Base-by-base conservation (phyloP, 2,113 vertebrate genomes). In the Columbina picui region DNA sequence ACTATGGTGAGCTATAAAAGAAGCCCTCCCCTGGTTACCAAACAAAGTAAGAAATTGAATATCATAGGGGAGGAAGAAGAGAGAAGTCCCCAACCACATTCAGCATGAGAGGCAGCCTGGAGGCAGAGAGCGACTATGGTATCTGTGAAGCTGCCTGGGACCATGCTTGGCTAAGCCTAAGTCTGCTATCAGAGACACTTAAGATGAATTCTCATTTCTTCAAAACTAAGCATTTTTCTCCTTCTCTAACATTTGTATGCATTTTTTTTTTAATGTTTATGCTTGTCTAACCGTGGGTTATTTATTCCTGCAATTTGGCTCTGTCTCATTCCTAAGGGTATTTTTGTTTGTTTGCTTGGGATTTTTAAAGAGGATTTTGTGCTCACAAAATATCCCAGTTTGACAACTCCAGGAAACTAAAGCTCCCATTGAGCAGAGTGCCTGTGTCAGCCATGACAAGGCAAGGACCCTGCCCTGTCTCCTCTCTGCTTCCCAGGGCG, bases 301-400 rank as follows among this genome's bases (percentile, higher is more conserved):
- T 93, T 88, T 76, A 81, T 88, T 93, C 81, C 74, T 61, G 36
- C 15, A 18, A 21, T 76, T 84, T 88, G 69, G 26, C 38, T 84
- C 57, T 90, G 78, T 32, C 45, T 87, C 68, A 71, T 52, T 70
- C 83, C 74, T 87, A 87, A 41, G 36, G 36, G 79, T 34, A 80
- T 52, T 93, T 89, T 80, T 73, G 43, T 45, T 77, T 45, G 38
- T 83, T 82, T 61, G 52, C 79, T 55, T 61, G 53, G 36, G 36
- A 73, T 60, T 87, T 90, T 90, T 43, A 80, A 93, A 61, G 36
- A 67, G 47, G 61, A 90, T 95, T 91, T 92, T 84, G 68, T 80
- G 47, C 32, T 90, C 56, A 67, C 6, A 60, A 70, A 87, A 67
- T 38, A 84, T 61, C 52, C 57, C 87, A 80, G 41, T 56, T 17